Evolutionary conservation across 1,140 invertebrate genomes (phyloP).

Genomic region (Hylaeus volcanicus): DNA sequence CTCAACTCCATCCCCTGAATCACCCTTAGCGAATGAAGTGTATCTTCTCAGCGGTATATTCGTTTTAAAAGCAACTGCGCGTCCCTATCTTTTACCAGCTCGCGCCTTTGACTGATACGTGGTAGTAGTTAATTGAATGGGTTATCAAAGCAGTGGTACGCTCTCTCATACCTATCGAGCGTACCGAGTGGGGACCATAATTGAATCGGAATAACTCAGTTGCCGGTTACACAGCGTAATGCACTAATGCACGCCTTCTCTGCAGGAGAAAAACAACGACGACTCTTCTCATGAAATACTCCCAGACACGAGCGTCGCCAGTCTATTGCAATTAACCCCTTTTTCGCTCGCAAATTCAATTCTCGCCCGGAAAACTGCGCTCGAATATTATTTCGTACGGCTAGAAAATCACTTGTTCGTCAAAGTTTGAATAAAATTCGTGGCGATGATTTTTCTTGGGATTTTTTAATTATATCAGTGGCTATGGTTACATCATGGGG

Average conservation of each 20-base stretch:
- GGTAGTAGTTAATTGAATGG: constrained; percentile 21
- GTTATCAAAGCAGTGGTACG: constrained; percentile 43
- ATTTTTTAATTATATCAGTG: too few species aligned
- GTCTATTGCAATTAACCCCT: background rate
- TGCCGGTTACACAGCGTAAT: constrained; percentile 41
- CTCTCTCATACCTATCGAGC: constrained; percentile 54
- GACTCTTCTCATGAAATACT: background rate
- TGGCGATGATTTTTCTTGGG: too few species aligned
- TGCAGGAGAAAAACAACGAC: constrained; percentile 31
- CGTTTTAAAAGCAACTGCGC: constrained; percentile 20
- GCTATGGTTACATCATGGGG: too few species aligned
- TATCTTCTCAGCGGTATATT: background rate
- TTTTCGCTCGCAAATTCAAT: background rate
- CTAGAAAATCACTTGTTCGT: too few species aligned
- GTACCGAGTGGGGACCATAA: constrained; percentile 20
- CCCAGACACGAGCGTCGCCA: background rate
- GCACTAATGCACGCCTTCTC: constrained; percentile 56
- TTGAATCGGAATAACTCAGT: constrained; percentile 47
- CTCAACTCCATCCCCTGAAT: background rate
- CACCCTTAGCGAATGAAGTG: too few species aligned
- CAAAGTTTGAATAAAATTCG: too few species aligned
- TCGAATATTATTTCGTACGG: too few species aligned
- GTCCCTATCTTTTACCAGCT: background rate
- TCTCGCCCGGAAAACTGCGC: too few species aligned
- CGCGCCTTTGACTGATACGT: constrained; percentile 13